Conservation (phyloP, 2,113 vertebrate genomes). For the Hipposideros armiger region DNA sequence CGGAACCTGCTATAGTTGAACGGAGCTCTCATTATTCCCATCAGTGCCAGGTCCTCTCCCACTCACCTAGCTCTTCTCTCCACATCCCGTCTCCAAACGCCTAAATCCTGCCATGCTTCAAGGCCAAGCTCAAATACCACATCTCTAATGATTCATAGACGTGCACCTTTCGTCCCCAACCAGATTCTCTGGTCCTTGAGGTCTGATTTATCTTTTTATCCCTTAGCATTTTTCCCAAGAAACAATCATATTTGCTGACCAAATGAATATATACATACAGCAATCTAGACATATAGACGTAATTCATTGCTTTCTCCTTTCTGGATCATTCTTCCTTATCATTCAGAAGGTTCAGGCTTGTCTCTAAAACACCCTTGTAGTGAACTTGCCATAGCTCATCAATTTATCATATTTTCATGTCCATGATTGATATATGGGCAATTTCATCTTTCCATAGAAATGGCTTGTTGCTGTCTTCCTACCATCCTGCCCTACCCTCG, state of each 20-base stretch:
- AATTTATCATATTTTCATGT: neutral
- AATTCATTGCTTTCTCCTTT: neutral
- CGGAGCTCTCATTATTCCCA: neutral
- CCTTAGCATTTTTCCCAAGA: neutral
- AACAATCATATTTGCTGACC: neutral
- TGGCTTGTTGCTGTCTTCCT: too few species aligned
- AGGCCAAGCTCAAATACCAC: neutral
- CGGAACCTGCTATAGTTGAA: neutral
- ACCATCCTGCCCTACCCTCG: neutral
- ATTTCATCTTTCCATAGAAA: neutral
- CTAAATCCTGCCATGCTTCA: neutral
- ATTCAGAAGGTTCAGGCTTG: neutral
- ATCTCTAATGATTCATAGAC: neutral
- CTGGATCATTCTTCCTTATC: neutral
- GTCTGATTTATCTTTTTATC: neutral
- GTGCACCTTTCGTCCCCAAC: neutral
- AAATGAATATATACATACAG: neutral
- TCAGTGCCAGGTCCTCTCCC: neutral
- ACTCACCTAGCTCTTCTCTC: neutral
- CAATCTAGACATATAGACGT: neutral
- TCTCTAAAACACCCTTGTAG: neutral
- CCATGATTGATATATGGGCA: neutral
- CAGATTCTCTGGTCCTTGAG: neutral
- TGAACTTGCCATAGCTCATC: neutral
- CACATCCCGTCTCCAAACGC: neutral